These are phyloP conservation scores for Turritopsis dohrnii DNA, from an alignment of 30 jellyfish, hydroid and myxozoan species.

Conservation along the genomic window DNA sequence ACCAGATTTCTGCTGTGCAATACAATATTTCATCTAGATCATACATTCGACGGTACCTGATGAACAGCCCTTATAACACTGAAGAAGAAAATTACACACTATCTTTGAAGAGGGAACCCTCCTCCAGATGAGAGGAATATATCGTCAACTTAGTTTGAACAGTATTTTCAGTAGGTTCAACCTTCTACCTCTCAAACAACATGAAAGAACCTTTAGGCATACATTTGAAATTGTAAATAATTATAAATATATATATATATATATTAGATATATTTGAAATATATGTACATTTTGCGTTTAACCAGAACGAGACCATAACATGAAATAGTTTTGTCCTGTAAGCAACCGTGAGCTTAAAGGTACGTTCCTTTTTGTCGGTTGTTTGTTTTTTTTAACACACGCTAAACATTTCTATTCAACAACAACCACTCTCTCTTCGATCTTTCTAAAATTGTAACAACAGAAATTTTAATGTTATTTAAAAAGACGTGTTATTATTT, in stretches of 20 bases:
- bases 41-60: slow-evolving; percentile 45
- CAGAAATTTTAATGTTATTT: no score
- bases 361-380: no score
- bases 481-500: no score
- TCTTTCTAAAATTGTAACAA: no score
- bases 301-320: neutral
- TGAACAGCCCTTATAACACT: slow-evolving; percentile 63
- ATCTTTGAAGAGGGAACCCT: slow-evolving; percentile 72
- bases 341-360: neutral
- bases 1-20: slow-evolving; percentile 85
- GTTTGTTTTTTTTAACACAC: no score
- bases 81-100: slow-evolving; percentile 85
- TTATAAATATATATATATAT: no score
- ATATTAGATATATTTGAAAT: neutral
- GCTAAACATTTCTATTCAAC: no score
- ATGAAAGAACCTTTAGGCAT: neutral
- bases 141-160: no score
- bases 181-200: no score
- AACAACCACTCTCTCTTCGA: no score
- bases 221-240: neutral
- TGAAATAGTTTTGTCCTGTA: neutral
- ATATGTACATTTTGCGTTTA: neutral
- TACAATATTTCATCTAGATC: slow-evolving; percentile 49
- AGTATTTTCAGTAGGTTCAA: no score
- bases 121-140: neutral